A percentile compares a stretch with the other conserved stretches of the same genome.
Conservation (phyloP, 2,888 invertebrate genomes). For the Pachydiplax longipennis region DNA sequence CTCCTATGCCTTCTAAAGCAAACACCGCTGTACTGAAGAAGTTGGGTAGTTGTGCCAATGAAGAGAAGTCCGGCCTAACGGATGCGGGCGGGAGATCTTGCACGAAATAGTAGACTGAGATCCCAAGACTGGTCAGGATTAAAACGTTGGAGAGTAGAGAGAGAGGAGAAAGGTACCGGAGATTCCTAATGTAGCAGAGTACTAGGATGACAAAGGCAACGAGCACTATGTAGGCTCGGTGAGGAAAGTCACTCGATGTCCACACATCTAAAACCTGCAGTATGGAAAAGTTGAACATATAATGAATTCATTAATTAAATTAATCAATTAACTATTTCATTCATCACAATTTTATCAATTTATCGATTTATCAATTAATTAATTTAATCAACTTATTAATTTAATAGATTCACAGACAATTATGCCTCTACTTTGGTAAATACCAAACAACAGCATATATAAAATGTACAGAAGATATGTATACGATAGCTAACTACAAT, state of each 20-base stretch:
- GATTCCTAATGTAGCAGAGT: slow-evolving; percentile 80
- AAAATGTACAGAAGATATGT: too few relatives aligned
- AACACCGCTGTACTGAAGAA: slow-evolving; percentile 73
- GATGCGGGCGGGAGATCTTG: slow-evolving; percentile 70
- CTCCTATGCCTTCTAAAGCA: slow-evolving; percentile 82
- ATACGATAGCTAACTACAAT: too few relatives aligned
- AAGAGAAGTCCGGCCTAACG: slow-evolving; percentile 64
- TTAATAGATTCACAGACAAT: too few relatives aligned
- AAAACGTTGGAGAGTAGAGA: slow-evolving; percentile 93
- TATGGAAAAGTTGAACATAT: too few relatives aligned
- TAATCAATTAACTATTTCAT: too few relatives aligned
- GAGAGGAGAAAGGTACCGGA: slow-evolving; percentile 89
- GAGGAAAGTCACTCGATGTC: slow-evolving; percentile 52
- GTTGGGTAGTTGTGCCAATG: slow-evolving; percentile 57
- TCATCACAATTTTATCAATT: too few relatives aligned
- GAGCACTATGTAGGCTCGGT: slow-evolving; percentile 70
- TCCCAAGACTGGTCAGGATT: slow-evolving; percentile 83
- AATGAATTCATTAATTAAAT: too few relatives aligned
- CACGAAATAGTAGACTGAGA: slow-evolving; percentile 89
- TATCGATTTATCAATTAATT: too few relatives aligned
- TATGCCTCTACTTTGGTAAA: too few relatives aligned
- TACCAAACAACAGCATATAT: too few relatives aligned
- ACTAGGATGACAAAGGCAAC: slow-evolving; percentile 75
- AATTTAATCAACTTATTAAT: too few relatives aligned
- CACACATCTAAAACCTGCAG: slow-evolving; percentile 1